Base-by-base conservation (phyloP, 2,113 vertebrate species). In the Panthera leo region DNA sequence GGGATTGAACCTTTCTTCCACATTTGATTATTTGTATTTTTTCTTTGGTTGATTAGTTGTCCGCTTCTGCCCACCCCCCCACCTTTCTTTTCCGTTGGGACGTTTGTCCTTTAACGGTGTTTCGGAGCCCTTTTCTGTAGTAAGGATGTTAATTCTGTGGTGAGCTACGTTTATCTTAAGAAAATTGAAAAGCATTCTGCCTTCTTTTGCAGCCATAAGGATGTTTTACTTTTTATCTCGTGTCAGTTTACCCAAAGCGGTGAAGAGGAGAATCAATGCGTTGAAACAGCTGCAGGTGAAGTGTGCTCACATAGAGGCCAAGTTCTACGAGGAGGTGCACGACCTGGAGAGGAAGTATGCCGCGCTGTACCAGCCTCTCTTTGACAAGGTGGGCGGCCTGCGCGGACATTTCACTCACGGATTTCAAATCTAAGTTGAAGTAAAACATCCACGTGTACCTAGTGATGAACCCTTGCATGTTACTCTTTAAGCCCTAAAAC, bases 261-360 rank as follows among this genome's bases (percentile, higher is more conserved):
- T 99, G 89, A 99, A 99, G 98, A 99, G 99, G 98, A 99, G 99
- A 99, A 99, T 99, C 68, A 99, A 99, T 83, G 99, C 99, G 25
- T 97, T 99, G 98, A 99, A 99, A 97, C 99, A 99, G 97, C 99
- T 99, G 21, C 99, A 99, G 98, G 99, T 99, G 97, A 99, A 99
- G 78, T 99, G 99, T 92, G 99, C 99, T 13, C 99, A 99, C 98
- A 99, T 99, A 98, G 99, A 99, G 97, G 99, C 99, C 87, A 99
- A 99, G 97, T 99, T 99, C 99, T 99, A 99, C 48, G 99, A 99
- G 96, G 99, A 99, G 98, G 99, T 99, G 36, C 99, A 99, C 11
- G 99, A 99, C 97, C 97, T 99, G 91, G 99, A 99, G 98, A 98
- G 99, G 97, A 99, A 99, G 94, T 99, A 99, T 0, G 99, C 99